Conservation (phyloP, 2,888 invertebrate genomes). For the Choristoneura rosaceana region DNA sequence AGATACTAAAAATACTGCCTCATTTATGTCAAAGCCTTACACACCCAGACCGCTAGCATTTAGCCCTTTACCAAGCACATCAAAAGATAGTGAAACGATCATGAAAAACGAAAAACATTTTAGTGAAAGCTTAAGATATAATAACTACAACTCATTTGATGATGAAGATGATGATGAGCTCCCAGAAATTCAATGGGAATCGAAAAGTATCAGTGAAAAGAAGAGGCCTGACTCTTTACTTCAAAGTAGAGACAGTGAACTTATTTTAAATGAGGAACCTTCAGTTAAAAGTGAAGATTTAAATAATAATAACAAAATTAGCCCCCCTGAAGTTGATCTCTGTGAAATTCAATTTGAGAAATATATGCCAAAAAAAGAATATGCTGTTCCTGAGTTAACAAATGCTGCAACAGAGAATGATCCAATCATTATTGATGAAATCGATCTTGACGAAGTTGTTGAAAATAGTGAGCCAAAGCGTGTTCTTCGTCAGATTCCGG, state of each 20-base stretch:
- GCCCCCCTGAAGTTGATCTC: not conserved
- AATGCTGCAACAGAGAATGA: not conserved
- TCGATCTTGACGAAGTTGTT: not conserved
- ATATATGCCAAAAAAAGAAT: conserved; percentile 10
- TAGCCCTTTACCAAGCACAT: conserved; percentile 65
- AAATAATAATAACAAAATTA: conserved; percentile 24
- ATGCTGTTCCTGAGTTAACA: not conserved
- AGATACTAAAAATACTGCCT: conserved; percentile 49
- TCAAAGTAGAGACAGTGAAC: not conserved
- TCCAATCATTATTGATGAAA: conserved; percentile 7
- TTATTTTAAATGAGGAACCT: not conserved
- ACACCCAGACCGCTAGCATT: conserved; percentile 48
- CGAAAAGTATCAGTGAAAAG: conserved; percentile 21
- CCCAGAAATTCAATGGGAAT: conserved; percentile 50
- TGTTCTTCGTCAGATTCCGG: not conserved
- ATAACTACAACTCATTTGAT: not conserved
- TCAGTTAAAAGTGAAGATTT: conserved; percentile 14
- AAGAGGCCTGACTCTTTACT: not conserved
- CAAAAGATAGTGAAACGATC: conserved; percentile 56
- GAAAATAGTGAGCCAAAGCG: not conserved
- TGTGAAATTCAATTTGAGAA: conserved; percentile 21
- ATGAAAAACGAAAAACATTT: conserved; percentile 60
- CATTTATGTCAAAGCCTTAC: conserved; percentile 48
- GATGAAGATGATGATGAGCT: conserved; percentile 47
- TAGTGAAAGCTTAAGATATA: conserved; percentile 52